These are phyloP conservation scores for Cynodonichthys magdalenae DNA, from an alignment of 2,797 vertebrate species.

Conservation along the genomic window DNA sequence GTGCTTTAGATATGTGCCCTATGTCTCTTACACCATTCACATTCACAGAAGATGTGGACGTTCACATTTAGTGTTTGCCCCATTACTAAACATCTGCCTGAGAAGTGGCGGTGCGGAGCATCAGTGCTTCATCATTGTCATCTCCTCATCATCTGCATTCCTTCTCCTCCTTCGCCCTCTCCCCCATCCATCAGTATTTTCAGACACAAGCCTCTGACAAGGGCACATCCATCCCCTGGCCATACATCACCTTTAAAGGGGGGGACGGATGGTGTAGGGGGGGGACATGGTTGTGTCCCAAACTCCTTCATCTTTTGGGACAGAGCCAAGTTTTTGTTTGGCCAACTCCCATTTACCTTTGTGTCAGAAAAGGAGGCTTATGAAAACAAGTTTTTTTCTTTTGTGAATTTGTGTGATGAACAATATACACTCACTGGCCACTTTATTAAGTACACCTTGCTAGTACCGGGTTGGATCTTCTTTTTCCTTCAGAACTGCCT, in stretches of 20 bases:
- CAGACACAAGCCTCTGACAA: constrained; percentile 78
- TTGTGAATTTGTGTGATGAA: background rate
- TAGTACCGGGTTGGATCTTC: too few species aligned
- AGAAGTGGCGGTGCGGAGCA: constrained; percentile 55
- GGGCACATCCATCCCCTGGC: constrained; percentile 78
- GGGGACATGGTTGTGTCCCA: constrained; percentile 52
- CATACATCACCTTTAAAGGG: constrained; percentile 78
- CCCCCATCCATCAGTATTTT: constrained; percentile 80
- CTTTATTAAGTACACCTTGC: too few species aligned
- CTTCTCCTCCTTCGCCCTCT: constrained; percentile 66
- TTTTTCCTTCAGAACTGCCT: too few species aligned
- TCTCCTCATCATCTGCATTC: constrained; percentile 82
- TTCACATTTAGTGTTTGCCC: constrained; percentile 34
- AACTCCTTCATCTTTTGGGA: constrained; percentile 76
- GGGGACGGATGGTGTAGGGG: background rate
- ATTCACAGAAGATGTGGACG: constrained; percentile 29
- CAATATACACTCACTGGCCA: too few species aligned
- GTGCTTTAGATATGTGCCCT: constrained; percentile 22
- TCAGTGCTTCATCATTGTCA: constrained; percentile 77
- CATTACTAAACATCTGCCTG: constrained; percentile 80
- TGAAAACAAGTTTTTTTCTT: background rate
- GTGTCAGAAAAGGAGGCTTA: constrained; percentile 45
- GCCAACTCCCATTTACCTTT: constrained; percentile 52
- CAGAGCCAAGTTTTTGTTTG: constrained; percentile 59
- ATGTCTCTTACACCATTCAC: constrained; percentile 32